These are phyloP conservation scores for Platyrinchus mystaceus DNA, from an alignment of 2,797 vertebrate genomes.

Conservation along the genomic window DNA sequence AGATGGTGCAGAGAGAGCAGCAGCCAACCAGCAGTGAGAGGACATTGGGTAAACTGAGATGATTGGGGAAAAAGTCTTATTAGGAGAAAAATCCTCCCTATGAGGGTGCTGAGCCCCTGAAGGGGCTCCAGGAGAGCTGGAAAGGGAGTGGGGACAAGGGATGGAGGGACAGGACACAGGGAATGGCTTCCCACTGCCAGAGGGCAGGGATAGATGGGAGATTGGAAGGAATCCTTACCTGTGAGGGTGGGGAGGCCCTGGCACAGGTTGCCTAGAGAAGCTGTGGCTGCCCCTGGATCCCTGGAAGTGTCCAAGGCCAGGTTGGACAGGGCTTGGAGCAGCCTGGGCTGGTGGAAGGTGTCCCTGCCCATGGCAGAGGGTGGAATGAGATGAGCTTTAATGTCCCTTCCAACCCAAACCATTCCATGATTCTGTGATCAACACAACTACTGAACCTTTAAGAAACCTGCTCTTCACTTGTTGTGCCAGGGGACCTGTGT, in stretches of 20 bases:
- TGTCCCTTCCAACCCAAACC: neutral
- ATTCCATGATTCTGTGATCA: neutral
- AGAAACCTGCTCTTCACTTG: too few relatives aligned
- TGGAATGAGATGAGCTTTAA: accelerated
- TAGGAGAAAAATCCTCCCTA: neutral
- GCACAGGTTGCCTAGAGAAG: too few relatives aligned
- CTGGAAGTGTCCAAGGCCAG: too few relatives aligned
- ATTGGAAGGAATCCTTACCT: neutral
- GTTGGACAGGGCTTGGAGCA: neutral
- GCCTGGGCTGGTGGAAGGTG: neutral
- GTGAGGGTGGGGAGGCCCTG: too few relatives aligned
- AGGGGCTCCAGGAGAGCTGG: neutral
- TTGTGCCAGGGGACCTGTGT: too few relatives aligned
- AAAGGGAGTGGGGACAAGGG: neutral
- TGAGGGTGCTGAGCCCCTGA: neutral
- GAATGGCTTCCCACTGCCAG: neutral
- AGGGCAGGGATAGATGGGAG: accelerated
- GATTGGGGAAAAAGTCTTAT: too few relatives aligned
- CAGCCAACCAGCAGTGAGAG: neutral
- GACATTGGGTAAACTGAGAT: neutral
- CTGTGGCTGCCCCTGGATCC: too few relatives aligned
- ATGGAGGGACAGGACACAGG: neutral
- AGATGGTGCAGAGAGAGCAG: neutral
- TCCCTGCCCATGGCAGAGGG: neutral
- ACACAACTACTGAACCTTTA: too few relatives aligned